Evolutionary conservation across 1,140 invertebrate species (phyloP), one percentile per base, ranked within the genome.

Genomic region (Subanguina moxae): DNA sequence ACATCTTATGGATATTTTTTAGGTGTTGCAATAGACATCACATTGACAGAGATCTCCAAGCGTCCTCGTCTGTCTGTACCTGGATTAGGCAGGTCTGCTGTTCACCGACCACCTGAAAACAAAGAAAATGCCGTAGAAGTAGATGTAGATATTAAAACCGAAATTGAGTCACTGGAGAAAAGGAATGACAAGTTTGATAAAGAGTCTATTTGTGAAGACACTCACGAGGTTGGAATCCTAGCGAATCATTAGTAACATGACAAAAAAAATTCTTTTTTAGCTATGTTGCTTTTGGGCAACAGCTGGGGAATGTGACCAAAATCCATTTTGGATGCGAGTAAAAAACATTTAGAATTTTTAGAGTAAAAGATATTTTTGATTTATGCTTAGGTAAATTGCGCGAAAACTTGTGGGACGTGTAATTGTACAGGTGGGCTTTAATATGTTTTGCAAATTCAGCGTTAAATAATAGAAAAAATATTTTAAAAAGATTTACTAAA

Each of bases 341-440:
- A 38, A 38, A 5, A 38, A 5, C 11, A 5, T 38, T 38, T 38
- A 38, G 3, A 38, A 38, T 38, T 38, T 38, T 38, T 38, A 5
- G 32, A 38, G 11, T 3, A 5, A 38, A 11, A 38, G 11, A 5
- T 5, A 11, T 38, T 38, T 38, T 38, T 38, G 3, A 38, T 38
- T 11, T 38, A 11, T n/a, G n/a, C n/a, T n/a, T 38, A 38, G 32
- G 32, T 70, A 25, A 70, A 78, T 21, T 76, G 75, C 42, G 30
- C 75, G 0, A 73, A 72, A 42, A 77, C 75, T n/a, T 76, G 75
- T 46, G 75, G 75, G 19, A 76, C 75, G 13, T 76, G 75, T 46
- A 63, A 68, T 17, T 76, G 75, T 48, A 76, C 68, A 59, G 46
- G 74, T 76, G 67, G 3, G 32, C 11, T 38, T 38, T 38, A 38